phyloP scores from a whole-genome alignment of 2,113 vertebrate genomes.

The Ondatra zibethicus region DNA sequence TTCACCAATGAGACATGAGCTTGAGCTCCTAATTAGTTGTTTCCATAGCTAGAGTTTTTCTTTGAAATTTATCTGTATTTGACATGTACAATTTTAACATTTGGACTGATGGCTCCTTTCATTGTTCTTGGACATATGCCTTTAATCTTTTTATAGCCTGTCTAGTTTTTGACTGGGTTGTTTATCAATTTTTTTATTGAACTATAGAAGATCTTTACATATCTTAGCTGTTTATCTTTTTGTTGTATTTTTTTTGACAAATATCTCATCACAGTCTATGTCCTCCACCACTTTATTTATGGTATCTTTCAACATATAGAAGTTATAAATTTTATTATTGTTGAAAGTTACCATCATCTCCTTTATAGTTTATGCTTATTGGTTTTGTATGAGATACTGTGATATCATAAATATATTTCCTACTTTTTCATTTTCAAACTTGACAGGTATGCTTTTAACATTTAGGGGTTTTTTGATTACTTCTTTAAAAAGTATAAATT shows the following conservation, averaged over 20 bases:
- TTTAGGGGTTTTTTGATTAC: constrained; percentile 44
- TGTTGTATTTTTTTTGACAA: constrained; percentile 28
- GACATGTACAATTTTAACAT: neutral
- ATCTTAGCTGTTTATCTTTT: constrained; percentile 50
- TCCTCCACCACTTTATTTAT: neutral
- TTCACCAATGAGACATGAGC: neutral
- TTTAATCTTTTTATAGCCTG: constrained; percentile 47
- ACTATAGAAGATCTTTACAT: constrained; percentile 40
- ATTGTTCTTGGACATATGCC: neutral
- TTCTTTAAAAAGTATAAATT: constrained; percentile 48
- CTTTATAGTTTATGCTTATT: neutral
- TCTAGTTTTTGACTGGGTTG: neutral
- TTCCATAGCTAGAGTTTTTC: neutral
- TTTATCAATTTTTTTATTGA: constrained; percentile 40
- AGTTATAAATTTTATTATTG: constrained; percentile 32
- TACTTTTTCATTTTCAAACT: constrained; percentile 32
- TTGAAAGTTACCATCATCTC: constrained; percentile 32
- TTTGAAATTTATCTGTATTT: neutral
- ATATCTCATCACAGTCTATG: constrained; percentile 4
- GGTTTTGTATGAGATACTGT: neutral
- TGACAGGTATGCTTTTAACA: constrained; percentile 43
- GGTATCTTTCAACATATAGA: constrained; percentile 41
- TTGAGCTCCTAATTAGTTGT: neutral
- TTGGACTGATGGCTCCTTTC: neutral
- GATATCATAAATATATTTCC: constrained; percentile 23